Conservation (phyloP, 2,888 invertebrate species). For the Teleiodes luculella region DNA sequence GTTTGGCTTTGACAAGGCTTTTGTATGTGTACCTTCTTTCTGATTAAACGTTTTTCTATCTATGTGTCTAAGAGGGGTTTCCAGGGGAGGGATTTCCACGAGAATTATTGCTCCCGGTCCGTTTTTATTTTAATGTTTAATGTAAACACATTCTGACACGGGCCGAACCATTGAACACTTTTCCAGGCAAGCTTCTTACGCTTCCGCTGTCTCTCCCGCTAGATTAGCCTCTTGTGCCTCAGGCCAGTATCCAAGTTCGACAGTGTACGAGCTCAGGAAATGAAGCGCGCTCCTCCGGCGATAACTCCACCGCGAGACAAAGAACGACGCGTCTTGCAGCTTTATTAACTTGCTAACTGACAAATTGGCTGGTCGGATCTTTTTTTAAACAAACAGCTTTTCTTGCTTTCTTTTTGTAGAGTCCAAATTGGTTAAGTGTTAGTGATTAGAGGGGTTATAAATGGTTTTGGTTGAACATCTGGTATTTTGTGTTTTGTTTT, state of each 20-base stretch:
- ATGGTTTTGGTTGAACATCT: too few relatives aligned
- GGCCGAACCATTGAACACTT: too few relatives aligned
- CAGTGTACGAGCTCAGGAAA: slow-evolving; percentile 72
- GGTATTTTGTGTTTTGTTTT: too few relatives aligned
- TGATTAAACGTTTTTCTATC: too few relatives aligned
- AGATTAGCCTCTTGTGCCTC: slow-evolving; percentile 25
- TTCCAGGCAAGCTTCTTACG: too few relatives aligned
- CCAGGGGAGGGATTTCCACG: too few relatives aligned
- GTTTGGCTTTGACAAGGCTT: too few relatives aligned
- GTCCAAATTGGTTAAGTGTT: not conserved
- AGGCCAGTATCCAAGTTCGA: slow-evolving; percentile 49
- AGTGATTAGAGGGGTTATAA: not conserved
- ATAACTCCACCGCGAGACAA: slow-evolving; percentile 61
- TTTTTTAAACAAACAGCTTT: not conserved
- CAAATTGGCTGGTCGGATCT: slow-evolving; percentile 47
- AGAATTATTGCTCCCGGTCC: too few relatives aligned
- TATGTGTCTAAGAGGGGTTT: too few relatives aligned
- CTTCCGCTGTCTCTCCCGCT: not conserved
- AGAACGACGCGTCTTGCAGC: slow-evolving; percentile 67
- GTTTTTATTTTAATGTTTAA: too few relatives aligned
- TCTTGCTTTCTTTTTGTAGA: not conserved
- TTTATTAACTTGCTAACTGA: slow-evolving; percentile 61
- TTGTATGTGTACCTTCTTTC: too few relatives aligned
- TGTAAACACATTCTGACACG: too few relatives aligned
- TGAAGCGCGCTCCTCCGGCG: slow-evolving; percentile 61